Base-by-base conservation (phyloP, 2,888 invertebrate species). In the Drosophila vallismaia region DNA sequence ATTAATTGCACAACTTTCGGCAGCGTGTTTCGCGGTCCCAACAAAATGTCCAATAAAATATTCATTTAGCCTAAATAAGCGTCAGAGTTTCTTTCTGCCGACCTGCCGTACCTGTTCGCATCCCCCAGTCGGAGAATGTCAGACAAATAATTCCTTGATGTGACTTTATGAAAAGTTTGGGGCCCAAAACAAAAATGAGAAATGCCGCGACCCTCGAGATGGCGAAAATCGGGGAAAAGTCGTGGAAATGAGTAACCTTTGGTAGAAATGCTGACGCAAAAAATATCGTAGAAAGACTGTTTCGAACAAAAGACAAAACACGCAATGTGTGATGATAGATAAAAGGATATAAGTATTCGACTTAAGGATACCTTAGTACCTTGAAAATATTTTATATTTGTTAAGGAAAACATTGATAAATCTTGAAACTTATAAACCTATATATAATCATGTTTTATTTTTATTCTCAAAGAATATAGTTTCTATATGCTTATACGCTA, bases 71-170 rank as follows among this genome's bases (percentile, higher is more conserved):
- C 68, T 46, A 80, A 84, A 73, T 75, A 77, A 66, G 75, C 69
- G 62, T 42, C 66, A 48, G 46, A 10, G 42, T 28, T 52, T 50
- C 64, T 45, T 33, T 38, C 52, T 12, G 31, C 7, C 50, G 40
- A 38, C 45, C 52, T 12, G 31, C 10, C 50, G 40, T 46, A 50
- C 51, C 72, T 51, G 66, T 48, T 50, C 33, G 38, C 46, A 31
- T 26, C 19, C 26, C 66, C 63, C 55, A 75, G 73, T 62, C 73
- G 19, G 19, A 86, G 64, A 72, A 75, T 86, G 86, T 67, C 72
- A 63, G 73, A 81, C 81, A 75, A 77, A 86, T 69, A 86, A 86
- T 86, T 73, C 64, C 60, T 84, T 84, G 62, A 84, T 84, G 70
- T 63, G 84, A 86, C 84, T 80, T 64, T 80, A 67, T 73, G 70